These are phyloP conservation scores for Lordiphosa stackelbergi DNA, from an alignment of 1,140 invertebrate genomes.

Conservation along the genomic window DNA sequence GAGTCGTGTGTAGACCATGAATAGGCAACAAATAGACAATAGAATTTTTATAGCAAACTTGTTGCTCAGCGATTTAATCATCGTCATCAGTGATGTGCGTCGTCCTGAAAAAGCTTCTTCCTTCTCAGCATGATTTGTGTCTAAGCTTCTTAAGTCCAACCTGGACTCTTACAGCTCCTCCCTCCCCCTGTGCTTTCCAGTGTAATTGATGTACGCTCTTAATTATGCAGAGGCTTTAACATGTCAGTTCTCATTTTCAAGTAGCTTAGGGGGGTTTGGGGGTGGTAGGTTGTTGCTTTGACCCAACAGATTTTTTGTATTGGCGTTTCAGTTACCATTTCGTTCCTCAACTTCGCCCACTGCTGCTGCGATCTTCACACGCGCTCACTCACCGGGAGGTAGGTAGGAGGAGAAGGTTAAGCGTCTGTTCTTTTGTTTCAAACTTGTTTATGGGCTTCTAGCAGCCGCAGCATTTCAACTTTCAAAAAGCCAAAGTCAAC, in stretches of 20 bases:
- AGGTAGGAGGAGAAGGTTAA: background rate
- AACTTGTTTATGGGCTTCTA: constrained; percentile 66
- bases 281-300: background rate
- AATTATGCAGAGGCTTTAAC: constrained; percentile 10
- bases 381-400: constrained; percentile 9
- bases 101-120: background rate
- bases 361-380: constrained; percentile 53
- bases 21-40: constrained; percentile 32
- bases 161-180: background rate
- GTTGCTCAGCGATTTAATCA: constrained; percentile 20
- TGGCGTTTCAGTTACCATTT: constrained; percentile 52
- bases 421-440: constrained; percentile 73
- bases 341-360: constrained; percentile 32
- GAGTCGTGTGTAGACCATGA: constrained; percentile 45
- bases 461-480: constrained; percentile 54
- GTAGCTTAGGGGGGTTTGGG: background rate
- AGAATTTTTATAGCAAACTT: constrained; percentile 23
- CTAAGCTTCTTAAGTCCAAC: constrained; percentile 5
- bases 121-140: constrained; percentile 1
- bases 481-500: constrained; percentile 64
- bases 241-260: constrained; percentile 10
- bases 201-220: constrained; percentile 3
- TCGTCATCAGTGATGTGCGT: too few species aligned
- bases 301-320: background rate
- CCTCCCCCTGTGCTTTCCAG: too few species aligned